phyloP scores from a whole-genome alignment of 2,888 invertebrate genomes.

The Pomacea canaliculata region DNA sequence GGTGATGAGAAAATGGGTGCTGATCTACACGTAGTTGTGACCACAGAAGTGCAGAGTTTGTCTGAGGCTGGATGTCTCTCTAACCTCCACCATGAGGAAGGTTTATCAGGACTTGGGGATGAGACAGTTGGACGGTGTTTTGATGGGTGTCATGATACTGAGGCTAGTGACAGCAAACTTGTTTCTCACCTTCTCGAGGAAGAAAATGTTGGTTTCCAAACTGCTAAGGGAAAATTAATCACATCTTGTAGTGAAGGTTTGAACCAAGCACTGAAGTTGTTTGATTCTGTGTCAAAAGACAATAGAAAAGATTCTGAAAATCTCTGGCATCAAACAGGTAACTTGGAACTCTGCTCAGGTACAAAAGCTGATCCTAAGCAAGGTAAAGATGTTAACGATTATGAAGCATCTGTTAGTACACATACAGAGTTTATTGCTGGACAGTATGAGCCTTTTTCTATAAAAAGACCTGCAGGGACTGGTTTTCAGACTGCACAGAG shows the following conservation, averaged over 20 bases:
- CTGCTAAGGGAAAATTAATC: slow-evolving; percentile 13
- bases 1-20: neutral
- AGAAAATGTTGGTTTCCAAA: slow-evolving; percentile 16
- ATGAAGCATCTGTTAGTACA: no score
- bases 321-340: neutral
- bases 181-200: neutral
- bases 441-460: no score
- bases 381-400: neutral
- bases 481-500: slow-evolving; percentile 33
- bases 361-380: neutral
- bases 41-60: neutral
- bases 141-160: neutral
- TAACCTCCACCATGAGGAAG: no score
- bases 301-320: neutral
- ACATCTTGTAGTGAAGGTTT: slow-evolving; percentile 2
- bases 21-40: neutral
- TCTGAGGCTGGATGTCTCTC: no score
- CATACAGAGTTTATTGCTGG: no score
- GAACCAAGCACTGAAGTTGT: slow-evolving; percentile 6
- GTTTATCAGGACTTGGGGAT: neutral
- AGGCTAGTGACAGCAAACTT: neutral
- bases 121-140: neutral
- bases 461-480: no score
- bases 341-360: neutral
- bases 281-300: neutral